phyloP scores from a whole-genome alignment of 2,888 invertebrate species.

The Pachydiplax longipennis region DNA sequence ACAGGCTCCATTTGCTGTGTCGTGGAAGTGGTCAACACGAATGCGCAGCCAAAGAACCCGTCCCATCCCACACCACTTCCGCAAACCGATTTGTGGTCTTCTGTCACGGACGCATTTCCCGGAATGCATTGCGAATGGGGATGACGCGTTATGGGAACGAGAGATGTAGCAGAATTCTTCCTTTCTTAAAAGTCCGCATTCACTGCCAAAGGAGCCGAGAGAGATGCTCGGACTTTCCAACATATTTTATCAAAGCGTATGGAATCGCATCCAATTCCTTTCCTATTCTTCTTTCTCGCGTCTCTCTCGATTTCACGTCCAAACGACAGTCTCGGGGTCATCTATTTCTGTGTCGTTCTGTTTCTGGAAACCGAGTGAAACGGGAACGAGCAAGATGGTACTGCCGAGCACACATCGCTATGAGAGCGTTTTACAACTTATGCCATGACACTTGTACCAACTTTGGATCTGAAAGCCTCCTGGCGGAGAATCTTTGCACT shows the following conservation, averaged over 20 bases:
- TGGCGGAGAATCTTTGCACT: too few relatives aligned
- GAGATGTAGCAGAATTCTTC: not conserved
- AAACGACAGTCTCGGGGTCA: too few relatives aligned
- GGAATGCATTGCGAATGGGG: not conserved
- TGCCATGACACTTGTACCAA: too few relatives aligned
- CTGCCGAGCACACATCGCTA: too few relatives aligned
- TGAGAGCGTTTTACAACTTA: too few relatives aligned
- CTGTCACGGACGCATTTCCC: constrained; percentile 21
- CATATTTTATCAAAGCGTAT: not conserved
- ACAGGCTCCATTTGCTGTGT: not conserved
- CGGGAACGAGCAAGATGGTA: too few relatives aligned
- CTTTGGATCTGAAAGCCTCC: too few relatives aligned
- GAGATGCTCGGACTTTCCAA: not conserved
- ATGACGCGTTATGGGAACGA: not conserved
- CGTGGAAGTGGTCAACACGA: not conserved
- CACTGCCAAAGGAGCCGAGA: not conserved
- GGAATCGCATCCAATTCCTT: not conserved
- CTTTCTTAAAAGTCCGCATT: not conserved
- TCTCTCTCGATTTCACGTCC: not conserved
- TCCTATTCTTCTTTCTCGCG: not conserved
- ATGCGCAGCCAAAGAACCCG: not conserved
- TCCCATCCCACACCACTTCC: not conserved
- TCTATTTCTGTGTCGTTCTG: too few relatives aligned
- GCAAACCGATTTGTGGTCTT: not conserved
- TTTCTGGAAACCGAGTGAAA: too few relatives aligned